Percentiles rank a stretch among this genome's conserved stretches.
Evolutionary conservation across 2,888 invertebrate species (phyloP).

Genomic region (Euplagia quadripunctaria): DNA sequence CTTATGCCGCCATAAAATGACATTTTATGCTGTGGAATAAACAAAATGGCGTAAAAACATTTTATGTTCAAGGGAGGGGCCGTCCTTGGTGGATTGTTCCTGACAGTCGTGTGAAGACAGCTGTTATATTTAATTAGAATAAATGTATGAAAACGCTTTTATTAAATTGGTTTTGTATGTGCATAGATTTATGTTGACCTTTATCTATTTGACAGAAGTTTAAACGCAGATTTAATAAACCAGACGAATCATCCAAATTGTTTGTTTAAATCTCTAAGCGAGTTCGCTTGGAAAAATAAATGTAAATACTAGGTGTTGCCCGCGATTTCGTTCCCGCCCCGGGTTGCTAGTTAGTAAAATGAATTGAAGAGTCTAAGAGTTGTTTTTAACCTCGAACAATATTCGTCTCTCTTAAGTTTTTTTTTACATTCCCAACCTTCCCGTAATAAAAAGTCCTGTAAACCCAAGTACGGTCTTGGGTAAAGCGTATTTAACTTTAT

Average conservation of each 20-base stretch:
- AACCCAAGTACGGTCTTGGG: no score
- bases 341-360: no score
- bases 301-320: no score
- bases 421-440: not conserved
- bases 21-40: slow-evolving; percentile 37
- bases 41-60: slow-evolving; percentile 37
- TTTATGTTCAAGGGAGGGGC: slow-evolving; percentile 28
- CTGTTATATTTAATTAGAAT: slow-evolving; percentile 47
- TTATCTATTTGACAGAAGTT: not conserved
- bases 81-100: slow-evolving; percentile 34
- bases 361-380: no score
- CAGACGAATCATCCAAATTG: not conserved
- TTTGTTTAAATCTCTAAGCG: no score
- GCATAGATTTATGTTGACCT: slow-evolving; percentile 19
- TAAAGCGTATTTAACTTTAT: no score
- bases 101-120: slow-evolving; percentile 31
- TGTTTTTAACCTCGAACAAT: not conserved
- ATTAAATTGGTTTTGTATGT: slow-evolving; percentile 35
- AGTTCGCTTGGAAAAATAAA: no score
- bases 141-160: slow-evolving; percentile 43
- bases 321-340: no score
- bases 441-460: not conserved
- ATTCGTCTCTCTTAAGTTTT: no score
- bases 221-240: not conserved
- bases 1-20: slow-evolving; percentile 44